Base-by-base conservation (phyloP, 2,113 vertebrate genomes). In the Pristiophorus japonicus region DNA sequence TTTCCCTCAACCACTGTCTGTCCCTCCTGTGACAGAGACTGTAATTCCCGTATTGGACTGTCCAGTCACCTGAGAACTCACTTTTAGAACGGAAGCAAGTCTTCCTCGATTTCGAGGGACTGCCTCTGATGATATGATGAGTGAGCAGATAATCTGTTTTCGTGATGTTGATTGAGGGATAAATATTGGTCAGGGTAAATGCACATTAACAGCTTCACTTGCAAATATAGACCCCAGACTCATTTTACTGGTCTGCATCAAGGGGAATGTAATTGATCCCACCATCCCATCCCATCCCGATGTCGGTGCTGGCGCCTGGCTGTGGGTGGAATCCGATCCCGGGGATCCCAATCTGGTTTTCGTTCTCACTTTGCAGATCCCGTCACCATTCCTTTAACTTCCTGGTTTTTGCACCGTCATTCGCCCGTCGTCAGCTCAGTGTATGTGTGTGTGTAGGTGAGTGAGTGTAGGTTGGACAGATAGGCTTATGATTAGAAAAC, bases 361-460 rank as follows among this genome's bases (percentile, higher is more conserved):
- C 18, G 4, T 18, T 91, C 88, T 91, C 55, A 63, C 59, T 63
- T 63, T 92, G 55, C 88, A 65, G 16, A 63, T 20, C 55, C 55
- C 34, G 88, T 63, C 88, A 38, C 0, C 38, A 14, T 16, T n/a
- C n/a, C 0, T 34, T 10, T 10, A 30, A 30, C 87, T 92, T 92
- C 55, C 88, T 91, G 88, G 88, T 62, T 63, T 62, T 20, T 63
- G 88, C 88, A 63, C 16, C 88, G 88, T 92, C 88, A 92, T 63
- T 92, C 55, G 34, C 14, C 12, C 30, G 4, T 38, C 59, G 12
- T n/a, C 85, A 88, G 85, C 85, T 2, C 8, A 10, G 84, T 51
- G 45, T 20, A 18, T 34, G 30, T 42, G 81, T 81, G 38, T 81
- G 78, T 81, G 78, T 81, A 2, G 14, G 73, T 75, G 27, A 73